phyloP scores from a whole-genome alignment of 2,888 invertebrate species.

The Andrena haemorrhoa region DNA sequence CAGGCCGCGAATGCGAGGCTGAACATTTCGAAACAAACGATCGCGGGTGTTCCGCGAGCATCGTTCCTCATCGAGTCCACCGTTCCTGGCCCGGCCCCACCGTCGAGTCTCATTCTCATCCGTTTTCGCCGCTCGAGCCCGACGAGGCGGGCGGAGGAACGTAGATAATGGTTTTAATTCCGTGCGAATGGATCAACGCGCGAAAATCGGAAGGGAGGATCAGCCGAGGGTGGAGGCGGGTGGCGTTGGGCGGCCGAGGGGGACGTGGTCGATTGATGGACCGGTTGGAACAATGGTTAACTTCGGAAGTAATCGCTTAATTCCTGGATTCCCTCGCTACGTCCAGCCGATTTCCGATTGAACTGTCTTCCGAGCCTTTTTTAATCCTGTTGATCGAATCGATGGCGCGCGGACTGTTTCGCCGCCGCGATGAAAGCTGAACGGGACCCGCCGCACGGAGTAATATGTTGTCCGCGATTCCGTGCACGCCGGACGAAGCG shows the following conservation, averaged over 20 bases:
- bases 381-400: constrained; percentile 40
- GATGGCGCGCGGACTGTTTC: constrained; percentile 20
- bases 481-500: neutral
- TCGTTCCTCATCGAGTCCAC: constrained; percentile 6
- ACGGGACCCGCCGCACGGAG: neutral
- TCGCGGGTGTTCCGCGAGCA: constrained; percentile 34
- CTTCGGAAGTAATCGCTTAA: constrained; percentile 75
- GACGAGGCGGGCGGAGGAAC: constrained; percentile 63
- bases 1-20: constrained; percentile 48
- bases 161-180: constrained; percentile 80
- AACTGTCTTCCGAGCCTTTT: constrained; percentile 47
- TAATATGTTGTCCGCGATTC: constrained; percentile 21
- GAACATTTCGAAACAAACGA: constrained; percentile 60
- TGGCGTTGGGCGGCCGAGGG: neutral
- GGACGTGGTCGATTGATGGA: constrained; percentile 65
- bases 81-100: constrained; percentile 8
- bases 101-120: constrained; percentile 22
- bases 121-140: constrained; percentile 33
- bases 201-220: constrained; percentile 67
- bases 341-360: constrained; percentile 61
- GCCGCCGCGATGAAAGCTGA: constrained; percentile 6
- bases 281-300: constrained; percentile 74
- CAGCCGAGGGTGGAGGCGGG: constrained; percentile 16
- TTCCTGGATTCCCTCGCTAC: constrained; percentile 65
- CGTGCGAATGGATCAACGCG: constrained; percentile 71